Base-by-base conservation (phyloP, 2,888 invertebrate species). In the Eristalis tenax region DNA sequence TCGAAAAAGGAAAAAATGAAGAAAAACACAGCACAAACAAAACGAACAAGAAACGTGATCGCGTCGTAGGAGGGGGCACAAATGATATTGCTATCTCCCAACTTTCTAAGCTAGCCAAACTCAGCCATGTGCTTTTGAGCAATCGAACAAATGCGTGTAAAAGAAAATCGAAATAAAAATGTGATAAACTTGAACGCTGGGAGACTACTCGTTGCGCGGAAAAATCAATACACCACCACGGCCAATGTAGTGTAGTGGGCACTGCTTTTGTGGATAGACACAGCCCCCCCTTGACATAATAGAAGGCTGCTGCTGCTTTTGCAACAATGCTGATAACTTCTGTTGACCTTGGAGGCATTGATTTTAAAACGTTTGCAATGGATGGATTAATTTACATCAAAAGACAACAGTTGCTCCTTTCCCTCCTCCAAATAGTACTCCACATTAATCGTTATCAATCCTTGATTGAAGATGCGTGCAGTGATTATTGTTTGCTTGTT, bases 351-450 rank as follows among this genome's bases (percentile, higher is more conserved):
- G 87, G 28, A 32, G 59, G 64, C 73, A 87, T 87, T 87, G 87
- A 87, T 80, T 80, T 76, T 76, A n/a, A 61, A 28, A 57, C 22
- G 32, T 18, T 22, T 10, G 8, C 15, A 66, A 23, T 13, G 70
- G 57, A 66, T 35, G 40, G 80, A 63, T 75, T 15, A 57, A 88
- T 38, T 93, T 95, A 97, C 97, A 95, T 97, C 97, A 93, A 96
- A 96, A 89, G 94, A 95, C 90, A 97, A 94, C 83, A 96, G 91
- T 56, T 96, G 95, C 89, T 96, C 95, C 90, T 96, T 96, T 88
- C 95, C 95, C 79, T 96, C 96, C 83, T 94, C 95, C 91, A 96
- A 95, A 92, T 95, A 97, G 93, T 96, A 97, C 91, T 97, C 97
- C 90, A 97, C 95, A 92, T 97, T 97, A 89, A 97, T 94, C 50